Conservation (phyloP, 1,140 invertebrate species). For the Atopsyche davidsoni region DNA sequence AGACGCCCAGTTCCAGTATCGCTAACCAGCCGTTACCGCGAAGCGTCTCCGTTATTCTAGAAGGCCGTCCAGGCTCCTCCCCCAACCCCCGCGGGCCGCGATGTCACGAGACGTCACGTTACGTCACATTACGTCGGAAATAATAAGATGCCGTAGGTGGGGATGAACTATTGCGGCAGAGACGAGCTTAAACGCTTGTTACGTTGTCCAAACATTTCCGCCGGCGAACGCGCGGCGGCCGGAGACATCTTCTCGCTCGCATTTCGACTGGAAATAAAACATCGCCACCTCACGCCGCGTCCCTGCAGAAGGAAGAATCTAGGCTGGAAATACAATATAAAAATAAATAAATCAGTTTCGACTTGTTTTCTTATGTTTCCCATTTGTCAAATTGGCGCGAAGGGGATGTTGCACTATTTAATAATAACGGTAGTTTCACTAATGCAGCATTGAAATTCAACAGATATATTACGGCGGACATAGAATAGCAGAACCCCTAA, state of each 20-base stretch:
- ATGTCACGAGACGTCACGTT: constrained; percentile 15
- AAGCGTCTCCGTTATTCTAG: too few species aligned
- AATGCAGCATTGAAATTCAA: neutral
- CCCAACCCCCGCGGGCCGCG: constrained; percentile 8
- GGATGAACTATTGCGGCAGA: constrained; percentile 19
- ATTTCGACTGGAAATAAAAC: neutral
- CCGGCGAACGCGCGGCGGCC: neutral
- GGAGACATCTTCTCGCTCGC: neutral
- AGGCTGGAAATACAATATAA: neutral
- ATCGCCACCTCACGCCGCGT: neutral
- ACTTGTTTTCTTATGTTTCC: neutral
- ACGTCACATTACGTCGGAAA: constrained; percentile 16
- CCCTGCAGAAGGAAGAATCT: too few species aligned
- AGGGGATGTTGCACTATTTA: too few species aligned
- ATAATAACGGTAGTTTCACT: neutral
- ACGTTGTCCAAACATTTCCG: constrained; percentile 1
- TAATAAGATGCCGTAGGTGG: constrained; percentile 15
- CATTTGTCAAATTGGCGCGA: too few species aligned
- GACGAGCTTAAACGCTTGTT: neutral
- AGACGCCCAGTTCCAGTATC: too few species aligned
- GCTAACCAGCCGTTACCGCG: too few species aligned
- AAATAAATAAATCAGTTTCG: neutral
- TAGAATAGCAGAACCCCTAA: neutral
- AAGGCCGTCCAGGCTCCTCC: too few species aligned
- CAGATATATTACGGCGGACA: neutral